Conservation (phyloP, 2,113 vertebrate genomes). For the Dromas ardeola region DNA sequence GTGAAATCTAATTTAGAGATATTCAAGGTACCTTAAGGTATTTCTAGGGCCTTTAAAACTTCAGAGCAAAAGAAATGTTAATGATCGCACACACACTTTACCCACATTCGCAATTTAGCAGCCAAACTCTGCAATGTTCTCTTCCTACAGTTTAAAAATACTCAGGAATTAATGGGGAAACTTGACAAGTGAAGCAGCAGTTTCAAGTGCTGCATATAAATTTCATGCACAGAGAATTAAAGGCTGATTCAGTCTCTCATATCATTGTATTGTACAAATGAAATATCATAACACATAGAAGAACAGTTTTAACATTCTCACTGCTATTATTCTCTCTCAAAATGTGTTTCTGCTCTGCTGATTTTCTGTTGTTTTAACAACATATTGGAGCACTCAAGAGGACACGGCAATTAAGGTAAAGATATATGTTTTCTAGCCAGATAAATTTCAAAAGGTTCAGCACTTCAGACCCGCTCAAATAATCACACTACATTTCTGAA, state of each 20-base stretch:
- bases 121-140: background rate
- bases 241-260: background rate
- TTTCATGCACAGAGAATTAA: background rate
- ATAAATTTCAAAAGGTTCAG: background rate
- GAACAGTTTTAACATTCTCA: background rate
- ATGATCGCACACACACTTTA: background rate
- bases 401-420: background rate
- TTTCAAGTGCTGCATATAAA: conserved; percentile 26
- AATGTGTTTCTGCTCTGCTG: background rate
- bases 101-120: background rate
- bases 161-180: conserved; percentile 23
- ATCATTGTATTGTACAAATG: background rate
- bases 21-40: background rate
- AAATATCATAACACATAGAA: background rate
- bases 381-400: background rate
- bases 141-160: conserved; percentile 31
- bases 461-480: background rate
- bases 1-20: background rate
- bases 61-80: background rate
- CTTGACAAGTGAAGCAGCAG: background rate
- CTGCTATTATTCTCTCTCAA: background rate
- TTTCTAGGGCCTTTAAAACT: background rate
- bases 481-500: background rate
- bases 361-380: background rate
- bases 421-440: background rate